Conservation (phyloP, 2,113 vertebrate species). For the Gambusia holbrooki region DNA sequence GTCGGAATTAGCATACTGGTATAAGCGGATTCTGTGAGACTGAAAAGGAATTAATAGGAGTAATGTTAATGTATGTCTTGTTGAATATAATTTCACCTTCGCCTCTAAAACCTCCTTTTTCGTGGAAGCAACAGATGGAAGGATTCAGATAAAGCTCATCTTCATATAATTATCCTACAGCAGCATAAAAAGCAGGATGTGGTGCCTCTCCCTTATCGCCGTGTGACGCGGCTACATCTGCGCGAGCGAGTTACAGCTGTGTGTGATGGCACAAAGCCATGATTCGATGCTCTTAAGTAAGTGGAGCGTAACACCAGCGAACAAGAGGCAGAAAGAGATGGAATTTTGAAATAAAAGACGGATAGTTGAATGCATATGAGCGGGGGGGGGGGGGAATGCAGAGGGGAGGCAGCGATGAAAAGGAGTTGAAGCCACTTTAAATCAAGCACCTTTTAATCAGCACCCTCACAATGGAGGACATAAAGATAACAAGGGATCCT, state of each 20-base stretch:
- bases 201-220: background rate
- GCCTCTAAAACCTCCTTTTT: slow-evolving; percentile 6
- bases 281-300: slow-evolving; percentile 56
- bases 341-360: background rate
- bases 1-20: background rate
- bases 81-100: slow-evolving; percentile 11
- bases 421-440: slow-evolving; percentile 55
- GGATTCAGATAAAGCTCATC: slow-evolving; percentile 5
- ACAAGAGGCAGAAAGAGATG: slow-evolving; percentile 15
- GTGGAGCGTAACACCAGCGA: slow-evolving; percentile 15
- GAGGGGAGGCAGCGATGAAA: slow-evolving; percentile 13
- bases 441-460: slow-evolving; percentile 67
- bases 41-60: background rate
- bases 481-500: slow-evolving; percentile 59
- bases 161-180: slow-evolving; percentile 30
- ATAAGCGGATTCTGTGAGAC: background rate
- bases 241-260: slow-evolving; percentile 19
- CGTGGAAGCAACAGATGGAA: slow-evolving; percentile 30
- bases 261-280: slow-evolving; percentile 3
- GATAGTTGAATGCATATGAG: slow-evolving; percentile 6
- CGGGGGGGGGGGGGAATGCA: slow-evolving; percentile 33
- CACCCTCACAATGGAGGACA: slow-evolving; percentile 47
- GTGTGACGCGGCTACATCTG: background rate
- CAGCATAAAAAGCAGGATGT: slow-evolving; percentile 8
- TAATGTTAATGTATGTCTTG: background rate